phyloP scores from a whole-genome alignment of 2,888 invertebrate genomes.

The Melanostoma mellinum region DNA sequence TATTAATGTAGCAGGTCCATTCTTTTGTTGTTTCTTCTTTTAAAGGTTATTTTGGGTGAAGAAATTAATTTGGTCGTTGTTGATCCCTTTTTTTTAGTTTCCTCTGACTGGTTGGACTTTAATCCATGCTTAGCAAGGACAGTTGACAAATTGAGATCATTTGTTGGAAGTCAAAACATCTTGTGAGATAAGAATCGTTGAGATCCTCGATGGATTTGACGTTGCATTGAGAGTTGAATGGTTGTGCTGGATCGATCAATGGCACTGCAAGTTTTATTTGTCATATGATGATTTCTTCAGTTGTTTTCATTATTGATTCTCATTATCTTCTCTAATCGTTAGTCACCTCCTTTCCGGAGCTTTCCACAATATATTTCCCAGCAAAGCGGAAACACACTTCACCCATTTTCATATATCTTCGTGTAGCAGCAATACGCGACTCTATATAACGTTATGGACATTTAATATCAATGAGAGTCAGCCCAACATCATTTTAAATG shows the following conservation, averaged over 20 bases:
- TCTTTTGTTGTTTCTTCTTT: slow-evolving; percentile 50
- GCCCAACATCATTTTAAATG: slow-evolving; percentile 14
- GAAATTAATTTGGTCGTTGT: slow-evolving; percentile 68
- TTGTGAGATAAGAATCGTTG: slow-evolving; percentile 76
- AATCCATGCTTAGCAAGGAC: slow-evolving; percentile 67
- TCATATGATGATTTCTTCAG: too few species aligned
- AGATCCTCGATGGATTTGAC: slow-evolving; percentile 60
- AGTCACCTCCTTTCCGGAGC: background rate
- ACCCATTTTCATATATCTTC: background rate
- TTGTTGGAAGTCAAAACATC: slow-evolving; percentile 81
- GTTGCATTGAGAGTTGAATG: slow-evolving; percentile 51
- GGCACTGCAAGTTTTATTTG: background rate
- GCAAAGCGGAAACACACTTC: slow-evolving; percentile 12
- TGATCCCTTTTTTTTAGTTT: slow-evolving; percentile 54
- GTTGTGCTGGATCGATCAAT: slow-evolving; percentile 54
- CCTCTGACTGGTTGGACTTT: slow-evolving; percentile 43
- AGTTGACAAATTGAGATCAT: slow-evolving; percentile 81
- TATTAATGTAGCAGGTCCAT: slow-evolving; percentile 45
- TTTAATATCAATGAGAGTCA: slow-evolving; percentile 21
- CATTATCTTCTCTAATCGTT: background rate
- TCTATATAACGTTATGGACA: background rate
- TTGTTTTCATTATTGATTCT: background rate
- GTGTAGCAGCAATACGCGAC: background rate
- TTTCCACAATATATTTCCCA: background rate
- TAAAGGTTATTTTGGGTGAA: slow-evolving; percentile 55